These are phyloP conservation scores for Rhopalosiphum padi DNA, from an alignment of 1,140 invertebrate species.

Conservation along the genomic window DNA sequence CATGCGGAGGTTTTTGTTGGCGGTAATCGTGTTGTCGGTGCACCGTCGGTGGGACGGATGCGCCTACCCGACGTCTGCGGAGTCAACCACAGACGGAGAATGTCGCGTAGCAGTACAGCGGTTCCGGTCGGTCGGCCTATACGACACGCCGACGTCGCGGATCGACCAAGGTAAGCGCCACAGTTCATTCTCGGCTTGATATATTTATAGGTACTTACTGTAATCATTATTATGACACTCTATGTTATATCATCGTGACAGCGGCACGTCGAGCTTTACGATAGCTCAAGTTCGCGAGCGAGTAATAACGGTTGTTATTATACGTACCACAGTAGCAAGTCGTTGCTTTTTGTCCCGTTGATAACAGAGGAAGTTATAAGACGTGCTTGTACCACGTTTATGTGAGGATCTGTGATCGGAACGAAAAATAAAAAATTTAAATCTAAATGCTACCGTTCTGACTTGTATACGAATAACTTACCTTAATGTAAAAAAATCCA, in stretches of 20 bases:
- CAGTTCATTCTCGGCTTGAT: not conserved
- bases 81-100: not conserved
- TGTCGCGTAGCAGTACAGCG: constrained; percentile 18
- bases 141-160: constrained; percentile 10
- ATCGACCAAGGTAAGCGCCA: constrained; percentile 10
- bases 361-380: not conserved
- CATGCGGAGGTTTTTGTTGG: constrained; percentile 25
- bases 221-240: not conserved
- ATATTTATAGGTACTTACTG: not conserved
- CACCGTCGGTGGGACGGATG: constrained; percentile 26
- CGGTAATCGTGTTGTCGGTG: not conserved
- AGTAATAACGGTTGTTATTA: not conserved
- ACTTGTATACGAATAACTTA: not conserved
- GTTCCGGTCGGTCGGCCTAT: constrained; percentile 26
- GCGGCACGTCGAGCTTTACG: not conserved
- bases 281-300: not conserved
- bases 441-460: not conserved
- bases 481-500: not conserved
- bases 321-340: not conserved
- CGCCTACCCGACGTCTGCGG: constrained; percentile 22
- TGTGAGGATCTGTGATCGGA: not conserved
- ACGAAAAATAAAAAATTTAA: not conserved
- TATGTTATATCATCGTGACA: not conserved
- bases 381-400: not conserved
- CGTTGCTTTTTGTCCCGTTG: not conserved